Base-by-base conservation (phyloP, 2,888 invertebrate genomes). In the Deladenus siricidicola region DNA sequence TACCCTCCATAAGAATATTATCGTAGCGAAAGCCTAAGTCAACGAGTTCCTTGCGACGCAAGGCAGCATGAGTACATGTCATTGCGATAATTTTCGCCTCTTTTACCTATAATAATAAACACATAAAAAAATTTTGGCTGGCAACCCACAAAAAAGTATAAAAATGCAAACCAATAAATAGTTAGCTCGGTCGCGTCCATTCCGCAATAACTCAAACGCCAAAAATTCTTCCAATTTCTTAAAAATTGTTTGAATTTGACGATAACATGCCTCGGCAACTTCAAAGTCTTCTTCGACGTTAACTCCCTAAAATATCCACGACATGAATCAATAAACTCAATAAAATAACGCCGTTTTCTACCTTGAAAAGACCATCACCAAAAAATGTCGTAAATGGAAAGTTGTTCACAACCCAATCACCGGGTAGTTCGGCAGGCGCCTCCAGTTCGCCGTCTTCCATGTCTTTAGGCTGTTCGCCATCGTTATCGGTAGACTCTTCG, bases 21-120 rank as follows among this genome's bases (percentile, higher is more conserved):
- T 98, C 96, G 82, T 94, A 98, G 82, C 90, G 90, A 81, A 93
- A 93, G 85, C 80, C 63, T 66, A 74, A 69, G 29, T 71, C 72
- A 52, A 98, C 96, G 3, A 99, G 83, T 80, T 99, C 98, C 55
- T 90, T 88, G 29, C 98, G 84, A 79, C 96, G 93, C 14, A 99
- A 83, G 0, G 98, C 98, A 0, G 98, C 98, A 81, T 99, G 98
- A 0, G 98, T 99, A 83, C 98, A 99, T 0, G 98, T 99, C 98
- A 99, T 99, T 1, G 98, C 98, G 71, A 99, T 98, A 58, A 99
- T 93, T 83, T 96, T 98, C 0, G 98, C 96, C 80, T 99, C 98
- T 79, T 75, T 74, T n/a, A 76, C 73, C 75, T 75, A 50, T 24
- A 71, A 34, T 10, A 58, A 49, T 6, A 26, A 19, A n/a, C n/a